phyloP scores from a whole-genome alignment of 2,797 vertebrate genomes.

The Tarsius wallacei region DNA sequence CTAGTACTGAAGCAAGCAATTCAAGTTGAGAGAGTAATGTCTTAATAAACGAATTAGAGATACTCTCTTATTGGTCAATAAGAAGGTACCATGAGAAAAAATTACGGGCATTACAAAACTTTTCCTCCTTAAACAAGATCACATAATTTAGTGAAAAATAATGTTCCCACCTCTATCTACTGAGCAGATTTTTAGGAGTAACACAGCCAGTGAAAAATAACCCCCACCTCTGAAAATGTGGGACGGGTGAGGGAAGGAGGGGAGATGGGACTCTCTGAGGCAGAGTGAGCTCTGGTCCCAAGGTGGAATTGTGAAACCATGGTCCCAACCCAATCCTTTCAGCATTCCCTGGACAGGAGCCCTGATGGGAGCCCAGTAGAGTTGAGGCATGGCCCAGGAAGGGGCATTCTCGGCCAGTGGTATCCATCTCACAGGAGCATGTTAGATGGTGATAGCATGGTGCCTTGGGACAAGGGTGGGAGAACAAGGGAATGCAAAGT shows the following conservation, averaged over 20 bases:
- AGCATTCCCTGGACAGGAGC: no score
- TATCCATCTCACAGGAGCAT: not conserved
- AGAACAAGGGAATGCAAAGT: not conserved
- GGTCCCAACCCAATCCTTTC: not conserved
- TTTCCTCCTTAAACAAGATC: slow-evolving; percentile 18
- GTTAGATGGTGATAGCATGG: accelerated
- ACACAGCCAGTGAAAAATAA: not conserved
- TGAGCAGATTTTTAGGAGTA: not conserved
- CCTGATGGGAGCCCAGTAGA: not conserved
- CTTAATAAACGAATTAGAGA: slow-evolving; percentile 19
- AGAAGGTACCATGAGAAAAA: not conserved
- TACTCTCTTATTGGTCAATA: not conserved
- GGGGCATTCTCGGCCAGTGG: not conserved
- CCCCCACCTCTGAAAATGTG: not conserved
- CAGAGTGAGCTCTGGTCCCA: not conserved
- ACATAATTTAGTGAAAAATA: not conserved
- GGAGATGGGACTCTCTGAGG: not conserved
- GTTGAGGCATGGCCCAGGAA: not conserved
- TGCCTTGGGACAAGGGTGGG: not conserved
- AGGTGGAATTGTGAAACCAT: not conserved
- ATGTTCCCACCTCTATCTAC: not conserved
- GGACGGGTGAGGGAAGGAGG: not conserved
- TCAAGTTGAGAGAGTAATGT: not conserved
- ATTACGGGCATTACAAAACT: not conserved
- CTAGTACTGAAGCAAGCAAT: not conserved